These are phyloP conservation scores for Morpho helenor DNA, from an alignment of 2,888 invertebrate species.

Conservation along the genomic window DNA sequence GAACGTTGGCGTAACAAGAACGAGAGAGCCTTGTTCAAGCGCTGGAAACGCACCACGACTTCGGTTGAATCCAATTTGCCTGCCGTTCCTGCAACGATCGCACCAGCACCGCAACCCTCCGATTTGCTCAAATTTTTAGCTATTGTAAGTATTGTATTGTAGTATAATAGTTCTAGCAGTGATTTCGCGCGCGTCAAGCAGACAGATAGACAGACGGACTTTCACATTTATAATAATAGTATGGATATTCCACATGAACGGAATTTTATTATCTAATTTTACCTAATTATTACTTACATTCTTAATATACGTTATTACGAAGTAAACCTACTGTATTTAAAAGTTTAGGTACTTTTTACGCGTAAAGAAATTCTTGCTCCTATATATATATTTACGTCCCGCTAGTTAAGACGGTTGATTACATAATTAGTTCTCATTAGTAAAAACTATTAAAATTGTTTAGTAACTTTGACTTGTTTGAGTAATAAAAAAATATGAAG, in stretches of 20 bases:
- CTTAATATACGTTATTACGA: no score
- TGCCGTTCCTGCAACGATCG: conserved; percentile 39
- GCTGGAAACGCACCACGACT: conserved; percentile 62
- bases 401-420: conserved; percentile 7
- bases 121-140: conserved; percentile 86
- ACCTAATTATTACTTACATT: no score
- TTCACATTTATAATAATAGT: no score
- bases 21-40: conserved; percentile 67
- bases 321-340: no score
- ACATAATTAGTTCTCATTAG: conserved; percentile 8
- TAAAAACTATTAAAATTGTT: background rate
- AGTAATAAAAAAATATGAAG: no score
- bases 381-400: background rate
- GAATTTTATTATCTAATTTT: no score
- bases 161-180: background rate
- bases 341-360: conserved; percentile 3
- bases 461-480: no score
- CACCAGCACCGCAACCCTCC: conserved; percentile 57
- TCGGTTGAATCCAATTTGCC: conserved; percentile 45
- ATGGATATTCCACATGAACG: no score
- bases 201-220: no score
- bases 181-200: no score
- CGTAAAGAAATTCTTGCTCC: background rate
- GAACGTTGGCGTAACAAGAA: conserved; percentile 70
- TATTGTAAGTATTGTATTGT: conserved; percentile 82